Evolutionary conservation across 2,888 invertebrate species (phyloP), one percentile per base, ranked within the genome.

Genomic region (Torymus auratus): DNA sequence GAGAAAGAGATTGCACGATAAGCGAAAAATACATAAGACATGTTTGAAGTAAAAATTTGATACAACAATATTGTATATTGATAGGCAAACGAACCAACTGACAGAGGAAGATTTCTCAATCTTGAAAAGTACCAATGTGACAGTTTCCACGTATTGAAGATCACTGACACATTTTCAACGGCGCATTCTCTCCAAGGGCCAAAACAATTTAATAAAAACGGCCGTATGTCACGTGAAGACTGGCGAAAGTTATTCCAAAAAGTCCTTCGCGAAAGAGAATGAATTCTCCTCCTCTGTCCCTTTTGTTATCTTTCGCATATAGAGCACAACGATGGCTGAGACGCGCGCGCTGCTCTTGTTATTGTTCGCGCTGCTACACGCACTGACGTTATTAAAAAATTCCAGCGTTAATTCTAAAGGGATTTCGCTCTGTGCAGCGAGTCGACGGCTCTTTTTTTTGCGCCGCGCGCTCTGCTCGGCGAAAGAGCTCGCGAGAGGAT

Each of bases 351-450:
- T n/a, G 41, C 20, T 60, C 50, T 68, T 65, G 68, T 68, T 68
- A 68, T 61, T 75, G 62, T 67, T 71, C 64, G 60, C 61, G 50
- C 41, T 65, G 41, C 56, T 55, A 15, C 12, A 23, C 71, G 55
- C 67, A 56, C 20, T 71, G 71, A 80, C 82, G 81, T 82, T 84
- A 83, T 81, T 83, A 84, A 84, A 83, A 83, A 83, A 82, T 84
- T 83, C 78, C 81, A 83, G 56, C 82, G 72, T 72, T 82, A 84
- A 83, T 82, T 83, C 77, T 73, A 74, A 74, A 67, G 58, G 64
- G 65, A 56, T 64, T 70, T 78, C 50, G 11, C 20, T 61, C 15
- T n/a, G n/a, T 7, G 14, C n/a, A n/a, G n/a, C 41, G 23, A 14
- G 13, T 14, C 5, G 13, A 3, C 50, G 56, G 56, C 17, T n/a